phyloP scores from a whole-genome alignment of 2,888 invertebrate genomes.

The Carpatolechia fugitivella region DNA sequence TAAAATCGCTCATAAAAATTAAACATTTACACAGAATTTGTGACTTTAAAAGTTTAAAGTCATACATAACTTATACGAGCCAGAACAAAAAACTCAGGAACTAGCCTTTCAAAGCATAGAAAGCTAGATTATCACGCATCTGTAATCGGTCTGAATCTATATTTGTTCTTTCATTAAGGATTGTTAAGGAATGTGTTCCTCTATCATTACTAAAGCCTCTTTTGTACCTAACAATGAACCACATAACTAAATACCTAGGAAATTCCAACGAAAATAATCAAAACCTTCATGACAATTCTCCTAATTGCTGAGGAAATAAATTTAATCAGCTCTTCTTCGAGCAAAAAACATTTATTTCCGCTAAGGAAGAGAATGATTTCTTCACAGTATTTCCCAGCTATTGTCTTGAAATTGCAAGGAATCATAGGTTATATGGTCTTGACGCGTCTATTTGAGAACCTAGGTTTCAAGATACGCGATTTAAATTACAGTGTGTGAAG shows the following conservation, averaged over 20 bases:
- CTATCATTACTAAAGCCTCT: too few relatives aligned
- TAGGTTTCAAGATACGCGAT: not conserved
- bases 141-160: too few relatives aligned
- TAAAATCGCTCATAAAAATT: too few relatives aligned
- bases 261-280: not conserved
- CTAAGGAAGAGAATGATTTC: slow-evolving; percentile 39
- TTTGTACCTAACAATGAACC: too few relatives aligned
- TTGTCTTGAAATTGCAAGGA: slow-evolving; percentile 37
- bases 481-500: not conserved
- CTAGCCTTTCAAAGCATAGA: too few relatives aligned
- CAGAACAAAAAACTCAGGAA: too few relatives aligned
- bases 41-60: too few relatives aligned
- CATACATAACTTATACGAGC: too few relatives aligned
- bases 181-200: too few relatives aligned
- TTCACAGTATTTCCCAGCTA: slow-evolving; percentile 43
- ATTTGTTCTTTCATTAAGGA: too few relatives aligned
- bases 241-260: not conserved
- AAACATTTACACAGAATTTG: too few relatives aligned
- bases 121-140: too few relatives aligned
- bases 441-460: not conserved
- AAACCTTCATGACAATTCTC: not conserved
- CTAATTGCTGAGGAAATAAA: not conserved
- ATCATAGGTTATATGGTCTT: slow-evolving; percentile 23
- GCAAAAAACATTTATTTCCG: slow-evolving; percentile 26
- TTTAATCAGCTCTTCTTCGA: not conserved